Evolutionary conservation across 2,797 vertebrate genomes (phyloP), one percentile per base, ranked within the genome.

Genomic region (Carduelis carduelis): DNA sequence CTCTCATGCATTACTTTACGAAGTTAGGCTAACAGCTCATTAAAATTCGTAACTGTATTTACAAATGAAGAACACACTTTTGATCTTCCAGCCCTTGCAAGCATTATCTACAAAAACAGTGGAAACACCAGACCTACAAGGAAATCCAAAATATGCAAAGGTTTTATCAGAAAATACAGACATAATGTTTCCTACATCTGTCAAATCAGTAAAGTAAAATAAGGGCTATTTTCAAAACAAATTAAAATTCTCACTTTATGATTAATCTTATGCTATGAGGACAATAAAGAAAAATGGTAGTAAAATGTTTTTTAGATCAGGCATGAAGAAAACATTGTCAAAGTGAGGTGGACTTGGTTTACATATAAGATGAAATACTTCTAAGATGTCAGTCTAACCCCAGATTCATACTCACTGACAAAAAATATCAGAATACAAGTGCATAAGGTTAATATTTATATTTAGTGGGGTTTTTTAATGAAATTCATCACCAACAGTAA

Each of bases 21-120:
- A 32, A 71, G 50, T 83, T 87, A 79, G 6, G 8, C 63, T 81
- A 80, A 57, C 56, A 87, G 6, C 13, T 61, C 14, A 88, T 83
- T 91, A 66, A 85, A 87, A 80, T 90, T 94, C 75, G 77, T 83
- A 44, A 80, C 66, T 41, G 3, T 79, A 66, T 95, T 91, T 84
- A 87, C 34, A 91, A 77, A 83, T 66, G 15, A 87, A 85, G 32
- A 93, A 60, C 17, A 71, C 3, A 14, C 19, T 92, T 92, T 87
- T 94, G 49, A 64, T 83, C 47, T 95, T 87, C 37, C 22, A 87
- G 30, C 17, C 68, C 52, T 23, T 46, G 10, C 26, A 84, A 90
- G 15, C 78, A 74, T 78, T 84, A 88, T 56, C 49, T 94, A 41
- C 20, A 56, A 76, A 95, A 72, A 30, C 80, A 92, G 32, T 0